A percentile compares a stretch with the other conserved stretches of the same genome.
Conservation (phyloP, 2,888 invertebrate genomes). For the Aspidiotus destructor region DNA sequence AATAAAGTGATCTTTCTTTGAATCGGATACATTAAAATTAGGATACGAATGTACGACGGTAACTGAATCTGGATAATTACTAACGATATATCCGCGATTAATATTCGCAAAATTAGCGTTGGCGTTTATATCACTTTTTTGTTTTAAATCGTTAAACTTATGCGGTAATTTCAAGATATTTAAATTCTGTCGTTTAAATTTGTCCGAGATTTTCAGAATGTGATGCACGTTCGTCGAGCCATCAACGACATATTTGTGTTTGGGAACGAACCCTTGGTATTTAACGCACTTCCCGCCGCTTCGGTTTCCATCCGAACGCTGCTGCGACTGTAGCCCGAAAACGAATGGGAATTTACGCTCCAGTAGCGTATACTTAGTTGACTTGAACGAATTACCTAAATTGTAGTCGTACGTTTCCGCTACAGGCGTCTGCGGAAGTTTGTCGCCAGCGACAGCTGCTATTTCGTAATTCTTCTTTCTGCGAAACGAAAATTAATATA, state of each 20-base stretch:
- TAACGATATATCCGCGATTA: slow-evolving; percentile 5
- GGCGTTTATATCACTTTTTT: slow-evolving; percentile 17
- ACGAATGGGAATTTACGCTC: slow-evolving; percentile 5
- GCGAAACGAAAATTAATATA: slow-evolving; percentile 2
- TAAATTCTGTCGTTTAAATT: slow-evolving; percentile 19
- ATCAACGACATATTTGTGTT: too few species aligned
- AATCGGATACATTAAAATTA: slow-evolving; percentile 1
- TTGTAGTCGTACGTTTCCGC: neutral
- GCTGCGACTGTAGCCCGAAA: neutral
- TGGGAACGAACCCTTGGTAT: too few species aligned
- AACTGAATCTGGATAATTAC: slow-evolving; percentile 3
- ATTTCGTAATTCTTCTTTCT: slow-evolving; percentile 3
- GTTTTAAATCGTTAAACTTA: slow-evolving; percentile 22
- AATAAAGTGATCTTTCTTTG: too few species aligned
- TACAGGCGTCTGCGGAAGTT: neutral
- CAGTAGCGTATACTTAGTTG: neutral
- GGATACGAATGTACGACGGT: slow-evolving; percentile 7
- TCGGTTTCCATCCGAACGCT: too few species aligned
- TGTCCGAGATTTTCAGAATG: slow-evolving; percentile 4
- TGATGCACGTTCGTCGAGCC: neutral
- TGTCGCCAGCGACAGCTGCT: neutral
- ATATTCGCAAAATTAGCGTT: neutral
- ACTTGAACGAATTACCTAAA: too few species aligned
- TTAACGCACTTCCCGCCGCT: too few species aligned
- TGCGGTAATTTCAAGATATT: slow-evolving; percentile 27